Percentiles rank a stretch among this genome's conserved stretches.
These are phyloP conservation scores for Galeopterus variegatus DNA, from an alignment of 2,113 vertebrate genomes.

Conservation along the genomic window DNA sequence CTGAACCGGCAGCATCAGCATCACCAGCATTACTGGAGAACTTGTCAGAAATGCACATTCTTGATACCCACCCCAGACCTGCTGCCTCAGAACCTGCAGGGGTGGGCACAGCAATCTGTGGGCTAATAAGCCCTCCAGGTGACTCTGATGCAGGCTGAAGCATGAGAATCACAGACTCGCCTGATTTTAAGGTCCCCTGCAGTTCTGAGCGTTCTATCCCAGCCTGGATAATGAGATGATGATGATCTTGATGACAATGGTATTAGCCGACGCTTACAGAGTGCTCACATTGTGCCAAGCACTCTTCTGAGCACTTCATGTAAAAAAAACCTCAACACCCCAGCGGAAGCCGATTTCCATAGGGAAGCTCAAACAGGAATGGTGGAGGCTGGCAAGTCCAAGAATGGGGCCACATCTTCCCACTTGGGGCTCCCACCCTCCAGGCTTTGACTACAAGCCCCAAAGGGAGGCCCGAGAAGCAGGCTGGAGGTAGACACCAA, in stretches of 20 bases:
- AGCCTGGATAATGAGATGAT: background rate
- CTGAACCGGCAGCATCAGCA: background rate
- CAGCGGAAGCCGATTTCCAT: rapidly evolving
- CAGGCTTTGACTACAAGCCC: background rate
- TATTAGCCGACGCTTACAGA: background rate
- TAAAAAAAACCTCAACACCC: background rate
- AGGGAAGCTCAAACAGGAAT: background rate
- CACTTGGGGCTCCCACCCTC: background rate
- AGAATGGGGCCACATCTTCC: background rate
- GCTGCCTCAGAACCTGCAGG: background rate
- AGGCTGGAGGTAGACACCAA: background rate
- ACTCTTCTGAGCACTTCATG: background rate
- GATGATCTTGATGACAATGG: rapidly evolving
- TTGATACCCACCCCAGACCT: background rate
- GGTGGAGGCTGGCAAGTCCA: background rate
- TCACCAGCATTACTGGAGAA: background rate
- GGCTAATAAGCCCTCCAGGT: background rate
- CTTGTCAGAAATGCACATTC: background rate
- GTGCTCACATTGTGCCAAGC: background rate
- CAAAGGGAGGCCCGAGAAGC: background rate
- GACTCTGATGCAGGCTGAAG: background rate
- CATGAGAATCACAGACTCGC: background rate
- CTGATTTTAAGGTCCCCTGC: background rate
- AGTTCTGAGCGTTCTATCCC: background rate
- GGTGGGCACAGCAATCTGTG: background rate